Evolutionary conservation across 2,888 invertebrate genomes (phyloP).

Genomic region (Pristionchus mayeri): DNA sequence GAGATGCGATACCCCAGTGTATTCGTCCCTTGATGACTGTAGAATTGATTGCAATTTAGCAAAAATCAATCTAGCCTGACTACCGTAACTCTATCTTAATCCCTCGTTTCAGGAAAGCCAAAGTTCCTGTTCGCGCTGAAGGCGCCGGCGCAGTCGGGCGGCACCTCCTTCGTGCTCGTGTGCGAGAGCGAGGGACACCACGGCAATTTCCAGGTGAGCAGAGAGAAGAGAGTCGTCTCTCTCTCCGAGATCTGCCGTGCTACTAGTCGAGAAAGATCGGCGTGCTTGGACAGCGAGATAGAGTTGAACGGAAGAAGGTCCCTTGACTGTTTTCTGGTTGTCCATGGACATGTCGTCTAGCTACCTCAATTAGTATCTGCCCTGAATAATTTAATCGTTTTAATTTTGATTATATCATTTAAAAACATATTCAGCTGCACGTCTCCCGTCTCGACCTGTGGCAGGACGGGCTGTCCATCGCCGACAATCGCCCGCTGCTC

Average conservation of each 20-base stretch:
- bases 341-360: too few species aligned
- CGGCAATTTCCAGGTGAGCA: slow-evolving; percentile 54
- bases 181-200: slow-evolving; percentile 60
- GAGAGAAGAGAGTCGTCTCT: too few species aligned
- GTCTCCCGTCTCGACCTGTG: slow-evolving; percentile 69
- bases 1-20: too few species aligned
- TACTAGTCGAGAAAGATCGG: too few species aligned
- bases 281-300: too few species aligned
- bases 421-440: slow-evolving; percentile 60
- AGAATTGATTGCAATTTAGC: too few species aligned
- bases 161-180: slow-evolving; percentile 69
- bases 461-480: slow-evolving; percentile 68
- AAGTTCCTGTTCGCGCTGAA: slow-evolving; percentile 73
- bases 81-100: neutral
- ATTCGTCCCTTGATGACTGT: too few species aligned
- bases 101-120: slow-evolving; percentile 64
- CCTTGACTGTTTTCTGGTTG: too few species aligned
- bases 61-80: too few species aligned
- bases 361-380: too few species aligned
- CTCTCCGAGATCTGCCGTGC: too few species aligned
- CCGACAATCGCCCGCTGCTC: slow-evolving; percentile 67
- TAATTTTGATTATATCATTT: neutral
- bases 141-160: slow-evolving; percentile 66
- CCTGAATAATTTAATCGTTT: neutral
- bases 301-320: too few species aligned